phyloP scores from a whole-genome alignment of 2,113 vertebrate species.

The Pollimyrus isidori region DNA sequence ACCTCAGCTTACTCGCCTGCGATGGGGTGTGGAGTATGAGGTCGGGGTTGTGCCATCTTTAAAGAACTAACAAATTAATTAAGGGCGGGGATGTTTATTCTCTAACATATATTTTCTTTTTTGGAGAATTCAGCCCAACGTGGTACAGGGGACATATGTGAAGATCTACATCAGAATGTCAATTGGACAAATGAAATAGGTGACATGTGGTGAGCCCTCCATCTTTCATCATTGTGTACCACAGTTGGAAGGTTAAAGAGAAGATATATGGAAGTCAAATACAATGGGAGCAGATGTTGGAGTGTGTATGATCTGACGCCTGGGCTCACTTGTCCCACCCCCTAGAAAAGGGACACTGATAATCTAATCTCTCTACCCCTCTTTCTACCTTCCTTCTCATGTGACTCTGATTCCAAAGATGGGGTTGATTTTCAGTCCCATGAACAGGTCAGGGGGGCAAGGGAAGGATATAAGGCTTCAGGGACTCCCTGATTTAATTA shows the following conservation, averaged over 20 bases:
- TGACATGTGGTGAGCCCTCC: neutral
- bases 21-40: neutral
- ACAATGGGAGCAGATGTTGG: neutral
- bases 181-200: neutral
- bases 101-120: neutral
- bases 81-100: neutral
- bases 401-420: neutral
- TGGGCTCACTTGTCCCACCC: neutral
- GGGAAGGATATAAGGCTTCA: neutral
- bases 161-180: neutral
- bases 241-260: neutral
- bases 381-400: neutral
- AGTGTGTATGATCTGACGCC: neutral
- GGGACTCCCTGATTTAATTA: conserved; percentile 9
- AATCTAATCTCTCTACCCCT: neutral
- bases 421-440: neutral
- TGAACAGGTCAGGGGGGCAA: neutral
- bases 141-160: neutral
- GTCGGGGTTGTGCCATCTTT: neutral
- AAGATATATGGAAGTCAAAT: neutral
- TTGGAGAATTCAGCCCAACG: neutral
- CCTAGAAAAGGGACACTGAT: neutral
- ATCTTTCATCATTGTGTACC: neutral
- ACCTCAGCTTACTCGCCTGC: neutral
- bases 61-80: neutral